Base-by-base conservation (phyloP, 2,888 invertebrate species). In the Tanypteryx hageni region DNA sequence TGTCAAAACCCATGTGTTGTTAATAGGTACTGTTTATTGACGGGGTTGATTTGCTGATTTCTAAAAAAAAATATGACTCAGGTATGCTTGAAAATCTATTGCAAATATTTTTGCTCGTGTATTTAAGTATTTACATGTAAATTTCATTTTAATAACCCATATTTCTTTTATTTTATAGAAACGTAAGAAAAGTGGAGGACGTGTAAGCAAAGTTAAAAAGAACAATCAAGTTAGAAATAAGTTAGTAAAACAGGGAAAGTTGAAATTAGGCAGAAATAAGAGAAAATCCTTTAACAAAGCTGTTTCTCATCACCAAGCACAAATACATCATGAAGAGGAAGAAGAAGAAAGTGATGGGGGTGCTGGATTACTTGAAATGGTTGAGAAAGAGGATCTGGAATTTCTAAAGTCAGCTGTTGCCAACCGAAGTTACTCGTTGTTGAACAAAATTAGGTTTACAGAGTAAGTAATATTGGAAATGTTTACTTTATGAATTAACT, bases 161-260 rank as follows among this genome's bases (percentile, higher is more conserved):
- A 59, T 76, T 89, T 27, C 0, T 81, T 22, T 93, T 27, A 91
- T 86, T 76, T 84, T 91, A 14, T 95, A 96, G 96, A 96, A 96
- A 95, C 92, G 93, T 9, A 95, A 96, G 93, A 95, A 95, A 14
- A 96, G 96, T 94, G 93, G 94, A 76, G 82, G 92, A 22, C 96
- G 96, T 94, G 95, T 96, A 0, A 96, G 96, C 93, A 96, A 95
- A 94, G 95, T 96, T 11, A 96, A 96, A 93, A 95, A 95, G 93
- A 96, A 95, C 93, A 96, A 96, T 93, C 96, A 96, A 93, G 96
- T 96, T 1, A 96, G 96, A 2, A 96, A 96, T 93, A 96, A 96
- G 93, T 95, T 96, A 95, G 95, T 95, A 92, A 96, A 96, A 93
- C 96, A 96, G 93, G 96, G 96, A 2, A 96, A 96, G 93, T 93